These are phyloP conservation scores for Artemisiospiza belli DNA, from an alignment of 2,113 vertebrate species.

Conservation along the genomic window DNA sequence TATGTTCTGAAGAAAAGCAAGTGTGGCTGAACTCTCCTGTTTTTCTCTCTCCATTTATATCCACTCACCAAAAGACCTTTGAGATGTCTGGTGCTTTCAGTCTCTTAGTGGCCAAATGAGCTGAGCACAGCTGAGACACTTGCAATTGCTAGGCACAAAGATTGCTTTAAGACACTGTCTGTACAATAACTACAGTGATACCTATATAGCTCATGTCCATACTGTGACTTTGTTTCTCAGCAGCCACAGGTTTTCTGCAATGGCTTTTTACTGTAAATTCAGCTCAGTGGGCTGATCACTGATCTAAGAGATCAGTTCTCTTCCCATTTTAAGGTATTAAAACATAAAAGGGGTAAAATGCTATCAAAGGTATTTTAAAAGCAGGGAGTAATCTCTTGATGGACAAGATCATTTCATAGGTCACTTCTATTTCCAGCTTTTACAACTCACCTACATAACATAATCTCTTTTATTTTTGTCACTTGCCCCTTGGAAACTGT, in stretches of 20 bases:
- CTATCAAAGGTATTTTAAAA: neutral
- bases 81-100: neutral
- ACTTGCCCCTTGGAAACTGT: neutral
- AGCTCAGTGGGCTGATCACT: neutral
- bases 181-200: neutral
- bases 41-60: neutral
- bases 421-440: neutral
- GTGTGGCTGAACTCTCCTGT: neutral
- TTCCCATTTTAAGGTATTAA: neutral
- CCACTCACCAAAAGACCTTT: neutral
- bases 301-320: neutral
- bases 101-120: neutral
- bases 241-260: neutral
- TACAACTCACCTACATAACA: neutral
- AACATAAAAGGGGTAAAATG: neutral
- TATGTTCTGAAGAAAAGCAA: neutral
- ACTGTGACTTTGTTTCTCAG: neutral
- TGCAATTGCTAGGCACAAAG: neutral
- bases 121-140: neutral
- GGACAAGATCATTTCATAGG: neutral
- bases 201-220: neutral
- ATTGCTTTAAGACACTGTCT: neutral
- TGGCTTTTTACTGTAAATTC: neutral
- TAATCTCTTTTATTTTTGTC: constrained; percentile 5
- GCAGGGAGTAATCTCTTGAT: neutral